These are phyloP conservation scores for Brachyhypopomus occidentalis DNA, from an alignment of 2,113 vertebrate species.

Conservation along the genomic window DNA sequence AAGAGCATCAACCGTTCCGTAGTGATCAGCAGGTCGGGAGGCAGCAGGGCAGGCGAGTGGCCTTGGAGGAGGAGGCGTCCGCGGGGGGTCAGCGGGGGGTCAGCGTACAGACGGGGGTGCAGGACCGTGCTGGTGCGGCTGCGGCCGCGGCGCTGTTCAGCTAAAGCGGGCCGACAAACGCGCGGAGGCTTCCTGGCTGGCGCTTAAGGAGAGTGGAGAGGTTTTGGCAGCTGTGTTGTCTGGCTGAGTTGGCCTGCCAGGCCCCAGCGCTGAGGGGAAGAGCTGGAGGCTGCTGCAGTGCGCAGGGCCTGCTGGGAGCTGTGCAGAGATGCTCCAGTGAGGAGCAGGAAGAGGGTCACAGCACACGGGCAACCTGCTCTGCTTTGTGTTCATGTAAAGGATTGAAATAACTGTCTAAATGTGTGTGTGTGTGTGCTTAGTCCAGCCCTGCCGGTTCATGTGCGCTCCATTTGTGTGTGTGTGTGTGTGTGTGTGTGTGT, in stretches of 20 bases:
- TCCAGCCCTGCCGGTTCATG: too few species aligned
- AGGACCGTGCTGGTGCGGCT: background rate
- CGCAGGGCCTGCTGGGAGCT: constrained; percentile 1
- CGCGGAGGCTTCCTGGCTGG: constrained; percentile 14
- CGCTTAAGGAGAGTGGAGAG: constrained; percentile 39
- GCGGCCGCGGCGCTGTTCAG: constrained; percentile 18
- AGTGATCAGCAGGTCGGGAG: background rate
- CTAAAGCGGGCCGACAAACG: constrained; percentile 32
- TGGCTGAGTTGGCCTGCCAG: constrained; percentile 21
- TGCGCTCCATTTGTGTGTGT: background rate
- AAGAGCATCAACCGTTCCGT: background rate
- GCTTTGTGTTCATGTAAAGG: too few species aligned
- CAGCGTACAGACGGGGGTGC: background rate
- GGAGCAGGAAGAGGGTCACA: constrained; percentile 6
- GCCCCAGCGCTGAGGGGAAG: background rate
- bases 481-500: constrained; percentile 15
- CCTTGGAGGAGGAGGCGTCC: background rate
- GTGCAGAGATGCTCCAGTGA: background rate
- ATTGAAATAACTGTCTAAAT: too few species aligned
- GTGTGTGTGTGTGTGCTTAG: too few species aligned
- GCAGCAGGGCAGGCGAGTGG: background rate
- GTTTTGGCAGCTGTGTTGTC: constrained; percentile 29
- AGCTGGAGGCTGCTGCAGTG: constrained; percentile 3
- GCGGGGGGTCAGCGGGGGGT: background rate
- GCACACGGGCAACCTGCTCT: background rate